phyloP scores from a whole-genome alignment of 2,797 vertebrate species.

The Pantherophis vulpinus region DNA sequence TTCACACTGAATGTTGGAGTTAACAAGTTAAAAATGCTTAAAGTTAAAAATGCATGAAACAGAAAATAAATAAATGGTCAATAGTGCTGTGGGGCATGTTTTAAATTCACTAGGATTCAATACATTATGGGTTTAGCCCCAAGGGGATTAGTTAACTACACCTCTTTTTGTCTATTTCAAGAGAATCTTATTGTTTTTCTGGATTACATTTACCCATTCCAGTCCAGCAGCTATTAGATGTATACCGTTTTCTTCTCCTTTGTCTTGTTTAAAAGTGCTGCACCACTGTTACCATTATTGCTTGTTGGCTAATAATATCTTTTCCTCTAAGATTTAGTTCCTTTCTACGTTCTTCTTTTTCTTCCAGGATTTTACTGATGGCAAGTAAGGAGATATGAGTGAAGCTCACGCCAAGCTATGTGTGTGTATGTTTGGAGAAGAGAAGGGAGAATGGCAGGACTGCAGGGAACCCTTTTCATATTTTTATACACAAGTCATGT shows the following conservation, averaged over 20 bases:
- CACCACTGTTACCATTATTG: background rate
- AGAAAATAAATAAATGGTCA: background rate
- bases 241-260: background rate
- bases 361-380: slow-evolving; percentile 55
- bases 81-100: background rate
- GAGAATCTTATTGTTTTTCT: background rate
- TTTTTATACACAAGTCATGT: slow-evolving; percentile 47
- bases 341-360: slow-evolving; percentile 38
- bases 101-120: background rate
- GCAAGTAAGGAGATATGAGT: slow-evolving; percentile 32
- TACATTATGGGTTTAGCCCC: background rate
- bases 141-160: background rate
- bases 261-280: background rate
- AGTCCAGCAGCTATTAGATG: background rate
- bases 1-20: background rate
- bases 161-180: background rate
- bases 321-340: slow-evolving; percentile 45
- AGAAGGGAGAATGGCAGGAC: slow-evolving; percentile 28
- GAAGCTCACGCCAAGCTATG: slow-evolving; percentile 11
- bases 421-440: background rate
- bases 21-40: background rate
- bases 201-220: background rate
- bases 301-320: background rate
- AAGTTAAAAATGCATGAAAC: background rate
- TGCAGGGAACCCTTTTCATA: slow-evolving; percentile 26